A percentile compares a stretch with the other conserved stretches of the same genome.
Evolutionary conservation across 2,888 invertebrate species (phyloP).

Genomic region (Lordiphosa andalusiaca): DNA sequence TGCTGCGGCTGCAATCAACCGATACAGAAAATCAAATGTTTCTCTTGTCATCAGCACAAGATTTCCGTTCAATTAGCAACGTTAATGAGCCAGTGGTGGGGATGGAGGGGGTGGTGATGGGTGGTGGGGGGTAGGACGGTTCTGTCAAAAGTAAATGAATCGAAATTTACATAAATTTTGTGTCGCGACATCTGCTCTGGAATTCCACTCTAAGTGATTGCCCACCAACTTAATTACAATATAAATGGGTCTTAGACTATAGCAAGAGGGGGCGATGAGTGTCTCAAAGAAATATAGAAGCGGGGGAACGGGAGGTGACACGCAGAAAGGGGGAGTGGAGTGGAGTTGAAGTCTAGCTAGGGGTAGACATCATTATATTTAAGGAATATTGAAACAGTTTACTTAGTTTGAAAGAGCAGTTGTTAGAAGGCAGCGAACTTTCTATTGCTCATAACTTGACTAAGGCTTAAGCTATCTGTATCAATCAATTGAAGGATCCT

Average conservation of each 20-base stretch:
- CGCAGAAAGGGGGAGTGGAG: no score
- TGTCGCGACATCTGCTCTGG: constrained; percentile 30
- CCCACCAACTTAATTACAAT: constrained; percentile 47
- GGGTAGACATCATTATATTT: no score
- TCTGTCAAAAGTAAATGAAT: constrained; percentile 61
- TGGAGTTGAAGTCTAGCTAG: no score
- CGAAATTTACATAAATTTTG: constrained; percentile 63
- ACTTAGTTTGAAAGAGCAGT: no score
- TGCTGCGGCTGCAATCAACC: constrained; percentile 47
- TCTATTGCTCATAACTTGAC: no score
- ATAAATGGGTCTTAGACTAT: constrained; percentile 28
- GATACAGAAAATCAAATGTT: constrained; percentile 33
- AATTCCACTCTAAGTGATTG: constrained; percentile 52
- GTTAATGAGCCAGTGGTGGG: constrained; percentile 21
- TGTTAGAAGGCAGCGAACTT: no score
- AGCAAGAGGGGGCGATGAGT: no score
- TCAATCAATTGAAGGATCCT: no score
- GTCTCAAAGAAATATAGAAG: not conserved
- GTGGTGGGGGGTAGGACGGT: constrained; percentile 2
- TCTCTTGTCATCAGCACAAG: constrained; percentile 47
- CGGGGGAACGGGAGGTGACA: no score
- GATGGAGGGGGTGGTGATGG: not conserved
- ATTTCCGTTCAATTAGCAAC: constrained; percentile 63
- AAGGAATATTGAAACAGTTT: no score
- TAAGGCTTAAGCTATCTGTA: no score